Evolutionary conservation across 2,888 invertebrate genomes (phyloP).

Genomic region (Bombylius discolor): DNA sequence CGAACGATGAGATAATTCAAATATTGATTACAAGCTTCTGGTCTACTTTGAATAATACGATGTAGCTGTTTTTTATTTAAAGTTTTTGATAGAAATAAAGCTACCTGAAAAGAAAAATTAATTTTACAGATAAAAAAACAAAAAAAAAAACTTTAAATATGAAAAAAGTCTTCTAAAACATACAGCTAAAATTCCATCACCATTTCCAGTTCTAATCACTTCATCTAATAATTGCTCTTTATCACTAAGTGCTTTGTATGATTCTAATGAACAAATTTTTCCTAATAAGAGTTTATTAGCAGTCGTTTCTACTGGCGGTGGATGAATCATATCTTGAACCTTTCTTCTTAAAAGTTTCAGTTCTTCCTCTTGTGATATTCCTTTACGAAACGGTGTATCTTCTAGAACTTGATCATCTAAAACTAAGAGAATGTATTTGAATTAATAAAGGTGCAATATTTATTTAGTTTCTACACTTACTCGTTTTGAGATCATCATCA

Average conservation of each 20-base stretch:
- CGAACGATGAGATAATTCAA: constrained; percentile 57
- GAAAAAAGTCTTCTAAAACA: too few relatives aligned
- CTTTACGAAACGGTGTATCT: constrained; percentile 30
- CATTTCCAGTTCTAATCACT: constrained; percentile 57
- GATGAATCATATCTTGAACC: constrained; percentile 19
- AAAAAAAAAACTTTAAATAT: constrained; percentile 1
- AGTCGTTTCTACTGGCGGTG: constrained; percentile 26
- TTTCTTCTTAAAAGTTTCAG: constrained; percentile 27
- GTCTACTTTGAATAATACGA: constrained; percentile 52
- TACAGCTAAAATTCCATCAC: constrained; percentile 50
- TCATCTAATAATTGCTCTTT: constrained; percentile 60
- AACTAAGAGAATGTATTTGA: constrained; percentile 27
- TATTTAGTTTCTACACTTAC: constrained; percentile 2
- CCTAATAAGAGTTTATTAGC: constrained; percentile 39
- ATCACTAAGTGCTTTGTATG: constrained; percentile 47
- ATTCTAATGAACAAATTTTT: constrained; percentile 39
- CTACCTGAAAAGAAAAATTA: constrained; percentile 40
- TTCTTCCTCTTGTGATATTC: constrained; percentile 34
- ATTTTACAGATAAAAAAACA: constrained; percentile 19
- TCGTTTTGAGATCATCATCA: constrained; percentile 25
- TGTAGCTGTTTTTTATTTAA: constrained; percentile 58
- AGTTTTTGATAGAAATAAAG: constrained; percentile 61
- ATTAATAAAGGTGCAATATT: too few relatives aligned
- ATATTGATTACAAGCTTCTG: constrained; percentile 60
- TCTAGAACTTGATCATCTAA: constrained; percentile 44